Evolutionary conservation across 2,797 vertebrate genomes (phyloP).

Genomic region (Remorina albescens): DNA sequence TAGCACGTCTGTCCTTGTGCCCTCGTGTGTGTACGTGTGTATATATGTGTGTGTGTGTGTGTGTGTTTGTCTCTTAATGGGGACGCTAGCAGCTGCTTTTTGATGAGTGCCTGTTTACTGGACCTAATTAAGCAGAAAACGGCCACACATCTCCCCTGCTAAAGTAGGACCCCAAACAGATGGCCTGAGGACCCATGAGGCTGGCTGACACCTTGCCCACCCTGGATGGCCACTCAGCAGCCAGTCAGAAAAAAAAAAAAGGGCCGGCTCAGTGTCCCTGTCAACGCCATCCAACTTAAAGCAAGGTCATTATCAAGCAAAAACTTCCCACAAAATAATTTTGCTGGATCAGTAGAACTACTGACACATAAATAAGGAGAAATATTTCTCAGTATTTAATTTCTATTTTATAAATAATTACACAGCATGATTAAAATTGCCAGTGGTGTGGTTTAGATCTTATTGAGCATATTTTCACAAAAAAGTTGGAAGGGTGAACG

Average conservation of each 20-base stretch:
- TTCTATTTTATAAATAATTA: not conserved
- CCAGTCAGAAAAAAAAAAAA: constrained; percentile 38
- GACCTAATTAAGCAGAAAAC: constrained; percentile 87
- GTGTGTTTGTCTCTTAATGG: constrained; percentile 78
- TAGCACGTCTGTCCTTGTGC: constrained; percentile 63
- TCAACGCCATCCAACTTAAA: constrained; percentile 53
- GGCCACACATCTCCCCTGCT: constrained; percentile 77
- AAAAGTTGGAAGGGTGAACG: constrained; percentile 21
- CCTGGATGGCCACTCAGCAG: constrained; percentile 71
- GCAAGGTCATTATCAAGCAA: constrained; percentile 56
- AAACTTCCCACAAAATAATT: constrained; percentile 24
- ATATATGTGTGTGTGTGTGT: constrained; percentile 31
- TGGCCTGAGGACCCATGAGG: constrained; percentile 77
- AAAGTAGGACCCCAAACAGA: constrained; percentile 80
- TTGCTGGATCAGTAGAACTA: not conserved
- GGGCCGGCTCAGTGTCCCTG: constrained; percentile 38
- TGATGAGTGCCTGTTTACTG: constrained; percentile 85
- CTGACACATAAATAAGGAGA: not conserved
- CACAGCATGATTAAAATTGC: constrained; percentile 24
- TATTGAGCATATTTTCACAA: constrained; percentile 46
- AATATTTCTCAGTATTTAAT: not conserved
- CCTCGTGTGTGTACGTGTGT: constrained; percentile 32
- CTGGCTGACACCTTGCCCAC: constrained; percentile 70
- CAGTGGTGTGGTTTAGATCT: constrained; percentile 15
- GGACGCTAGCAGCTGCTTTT: constrained; percentile 85